Evolutionary conservation across 2,797 vertebrate genomes (phyloP).

Genomic region (Anas acuta): DNA sequence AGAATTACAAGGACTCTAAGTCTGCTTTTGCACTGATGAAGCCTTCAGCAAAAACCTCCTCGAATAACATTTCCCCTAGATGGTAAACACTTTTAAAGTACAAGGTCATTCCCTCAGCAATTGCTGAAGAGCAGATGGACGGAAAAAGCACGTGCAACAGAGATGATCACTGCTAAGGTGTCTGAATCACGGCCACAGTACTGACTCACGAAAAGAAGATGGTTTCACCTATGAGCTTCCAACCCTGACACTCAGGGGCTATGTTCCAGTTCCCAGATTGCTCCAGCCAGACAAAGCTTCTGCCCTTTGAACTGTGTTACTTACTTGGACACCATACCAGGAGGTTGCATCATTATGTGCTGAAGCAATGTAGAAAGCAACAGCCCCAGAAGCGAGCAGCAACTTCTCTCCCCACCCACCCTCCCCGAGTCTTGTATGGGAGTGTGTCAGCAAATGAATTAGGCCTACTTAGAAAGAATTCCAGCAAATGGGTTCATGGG

Average conservation of each 20-base stretch:
- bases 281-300: conserved; percentile 7
- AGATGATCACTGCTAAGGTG: neutral
- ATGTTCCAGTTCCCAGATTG: neutral
- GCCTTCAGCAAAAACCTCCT: neutral
- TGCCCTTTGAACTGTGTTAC: neutral
- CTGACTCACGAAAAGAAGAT: neutral
- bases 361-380: conserved; percentile 73
- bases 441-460: conserved; percentile 53
- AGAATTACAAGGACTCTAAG: neutral
- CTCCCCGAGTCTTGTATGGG: conserved; percentile 24
- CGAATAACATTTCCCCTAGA: neutral
- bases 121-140: conserved; percentile 36
- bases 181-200: neutral
- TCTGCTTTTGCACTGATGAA: neutral
- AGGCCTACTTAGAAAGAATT: conserved; percentile 40
- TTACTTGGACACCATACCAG: neutral
- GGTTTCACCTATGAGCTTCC: conserved; percentile 5
- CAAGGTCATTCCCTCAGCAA: conserved; percentile 14
- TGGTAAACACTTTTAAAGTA: neutral
- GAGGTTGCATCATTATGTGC: conserved; percentile 28
- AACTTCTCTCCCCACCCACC: conserved; percentile 38
- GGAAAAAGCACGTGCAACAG: conserved; percentile 4
- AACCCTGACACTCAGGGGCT: neutral
- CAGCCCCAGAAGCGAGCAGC: conserved; percentile 69
- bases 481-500: conserved; percentile 74